A percentile compares a stretch with the other conserved stretches of the same genome.
These are phyloP conservation scores for Parnassius apollo DNA, from an alignment of 2,888 invertebrate species.

Conservation along the genomic window DNA sequence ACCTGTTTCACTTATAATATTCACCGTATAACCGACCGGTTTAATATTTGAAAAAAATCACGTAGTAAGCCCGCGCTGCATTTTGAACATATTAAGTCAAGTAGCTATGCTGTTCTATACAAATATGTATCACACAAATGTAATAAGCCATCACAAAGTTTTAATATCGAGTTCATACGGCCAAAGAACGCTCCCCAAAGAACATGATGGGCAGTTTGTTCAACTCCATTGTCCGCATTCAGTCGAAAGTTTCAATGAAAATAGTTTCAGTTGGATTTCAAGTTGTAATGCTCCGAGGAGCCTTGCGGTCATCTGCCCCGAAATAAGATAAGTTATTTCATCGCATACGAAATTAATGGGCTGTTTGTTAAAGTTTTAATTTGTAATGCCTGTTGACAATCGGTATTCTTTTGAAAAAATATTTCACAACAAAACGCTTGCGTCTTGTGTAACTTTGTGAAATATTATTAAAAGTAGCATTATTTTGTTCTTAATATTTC, in stretches of 20 bases:
- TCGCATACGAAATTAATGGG: constrained; percentile 17
- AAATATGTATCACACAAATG: constrained; percentile 4
- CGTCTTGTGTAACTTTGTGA: background rate
- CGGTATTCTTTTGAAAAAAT: constrained; percentile 21
- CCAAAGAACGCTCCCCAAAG: constrained; percentile 16
- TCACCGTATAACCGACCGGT: too few species aligned
- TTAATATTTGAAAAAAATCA: too few species aligned
- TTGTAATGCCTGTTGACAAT: constrained; percentile 7
- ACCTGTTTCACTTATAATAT: too few species aligned
- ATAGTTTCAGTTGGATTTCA: constrained; percentile 24
- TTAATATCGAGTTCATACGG: constrained; percentile 23
- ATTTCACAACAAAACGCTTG: constrained; percentile 13
- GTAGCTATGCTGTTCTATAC: too few species aligned
- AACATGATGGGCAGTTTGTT: constrained; percentile 14
- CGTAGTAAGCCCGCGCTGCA: too few species aligned
- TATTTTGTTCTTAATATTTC: too few species aligned
- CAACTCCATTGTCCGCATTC: constrained; percentile 13
- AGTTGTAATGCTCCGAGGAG: constrained; percentile 12
- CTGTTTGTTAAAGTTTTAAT: constrained; percentile 9
- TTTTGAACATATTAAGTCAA: too few species aligned
- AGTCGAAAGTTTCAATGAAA: constrained; percentile 26
- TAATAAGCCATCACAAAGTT: constrained; percentile 19
- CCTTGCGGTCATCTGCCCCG: constrained; percentile 20
- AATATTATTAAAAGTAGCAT: too few species aligned
- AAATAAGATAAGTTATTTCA: constrained; percentile 24